Evolutionary conservation across 2,888 invertebrate species (phyloP).

Genomic region (Thumatha senex): DNA sequence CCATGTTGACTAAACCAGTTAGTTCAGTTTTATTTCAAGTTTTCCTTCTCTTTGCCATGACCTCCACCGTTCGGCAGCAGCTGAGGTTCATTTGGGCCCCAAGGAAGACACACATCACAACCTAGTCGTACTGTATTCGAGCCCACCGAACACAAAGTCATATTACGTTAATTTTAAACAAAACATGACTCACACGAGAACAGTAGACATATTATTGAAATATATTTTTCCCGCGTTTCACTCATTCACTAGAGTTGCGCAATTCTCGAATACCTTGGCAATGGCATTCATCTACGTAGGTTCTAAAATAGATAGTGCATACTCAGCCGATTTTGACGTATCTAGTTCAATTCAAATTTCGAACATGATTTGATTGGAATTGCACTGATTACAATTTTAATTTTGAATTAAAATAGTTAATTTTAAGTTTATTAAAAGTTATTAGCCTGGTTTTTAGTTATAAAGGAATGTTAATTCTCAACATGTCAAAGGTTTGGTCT

Average conservation of each 20-base stretch:
- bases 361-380: background rate
- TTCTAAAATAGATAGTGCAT: slow-evolving; percentile 53
- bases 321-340: slow-evolving; percentile 29
- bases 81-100: too few species aligned
- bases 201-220: slow-evolving; percentile 33
- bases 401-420: background rate
- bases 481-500: too few species aligned
- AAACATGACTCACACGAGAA: slow-evolving; percentile 46
- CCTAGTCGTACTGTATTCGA: too few species aligned
- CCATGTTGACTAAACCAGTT: too few species aligned
- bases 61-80: too few species aligned
- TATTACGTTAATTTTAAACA: slow-evolving; percentile 27
- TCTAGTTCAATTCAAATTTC: slow-evolving; percentile 14
- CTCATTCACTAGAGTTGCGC: slow-evolving; percentile 25
- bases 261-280: slow-evolving; percentile 64
- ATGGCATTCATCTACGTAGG: slow-evolving; percentile 54
- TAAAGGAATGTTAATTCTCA: too few species aligned
- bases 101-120: too few species aligned
- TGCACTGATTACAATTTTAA: background rate
- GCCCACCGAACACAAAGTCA: slow-evolving; percentile 4
- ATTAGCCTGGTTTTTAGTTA: too few species aligned
- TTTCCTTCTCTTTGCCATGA: too few species aligned
- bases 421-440: too few species aligned
- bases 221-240: slow-evolving; percentile 24
- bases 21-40: too few species aligned